Conservation (phyloP, 2,113 vertebrate species). For the Pontoporia blainvillei region DNA sequence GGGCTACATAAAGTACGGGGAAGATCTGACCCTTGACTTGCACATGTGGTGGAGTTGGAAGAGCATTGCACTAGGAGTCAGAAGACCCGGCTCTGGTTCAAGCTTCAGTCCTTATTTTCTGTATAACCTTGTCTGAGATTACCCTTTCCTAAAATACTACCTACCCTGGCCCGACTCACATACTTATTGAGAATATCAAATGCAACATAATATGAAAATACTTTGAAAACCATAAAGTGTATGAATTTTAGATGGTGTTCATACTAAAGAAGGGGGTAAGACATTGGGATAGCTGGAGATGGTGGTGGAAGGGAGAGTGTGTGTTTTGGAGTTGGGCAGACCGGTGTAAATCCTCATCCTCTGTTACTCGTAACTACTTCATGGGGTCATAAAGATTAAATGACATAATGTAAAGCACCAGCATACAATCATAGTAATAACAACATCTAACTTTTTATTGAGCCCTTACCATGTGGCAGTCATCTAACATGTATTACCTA, state of each 20-base stretch:
- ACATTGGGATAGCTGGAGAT: background rate
- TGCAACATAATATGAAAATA: background rate
- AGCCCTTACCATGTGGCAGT: background rate
- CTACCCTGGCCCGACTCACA: background rate
- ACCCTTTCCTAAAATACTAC: background rate
- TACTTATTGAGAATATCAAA: background rate
- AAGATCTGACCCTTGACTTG: background rate
- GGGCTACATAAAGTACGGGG: background rate
- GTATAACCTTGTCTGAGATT: background rate
- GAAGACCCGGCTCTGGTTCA: background rate
- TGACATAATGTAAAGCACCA: background rate
- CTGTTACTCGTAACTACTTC: background rate
- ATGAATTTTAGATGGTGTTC: background rate
- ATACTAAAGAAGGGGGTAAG: background rate
- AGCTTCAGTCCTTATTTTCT: background rate
- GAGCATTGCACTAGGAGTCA: background rate
- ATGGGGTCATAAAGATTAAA: background rate
- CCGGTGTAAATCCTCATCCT: background rate
- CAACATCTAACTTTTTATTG: background rate
- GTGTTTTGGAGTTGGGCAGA: background rate
- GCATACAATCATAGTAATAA: background rate
- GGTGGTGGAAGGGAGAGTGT: background rate
- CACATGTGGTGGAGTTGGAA: background rate
- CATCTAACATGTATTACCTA: background rate
- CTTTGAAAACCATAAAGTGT: background rate